Evolutionary conservation across 2,113 vertebrate species (phyloP).

Genomic region (Aythya baeri): DNA sequence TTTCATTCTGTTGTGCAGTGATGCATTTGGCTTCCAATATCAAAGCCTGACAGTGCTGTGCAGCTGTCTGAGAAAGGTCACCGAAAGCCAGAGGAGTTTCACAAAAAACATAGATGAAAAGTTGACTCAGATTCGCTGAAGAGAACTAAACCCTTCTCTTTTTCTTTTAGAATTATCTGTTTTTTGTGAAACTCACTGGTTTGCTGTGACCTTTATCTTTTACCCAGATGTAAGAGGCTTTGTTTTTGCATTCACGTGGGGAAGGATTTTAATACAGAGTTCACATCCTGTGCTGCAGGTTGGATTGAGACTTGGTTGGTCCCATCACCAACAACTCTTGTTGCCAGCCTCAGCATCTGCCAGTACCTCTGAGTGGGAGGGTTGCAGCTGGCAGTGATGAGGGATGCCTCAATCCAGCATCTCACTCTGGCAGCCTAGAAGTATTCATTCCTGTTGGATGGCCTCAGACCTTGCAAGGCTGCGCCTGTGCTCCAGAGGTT

Average conservation of each 20-base stretch:
- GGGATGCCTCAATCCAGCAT: not conserved
- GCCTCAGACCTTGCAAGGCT: not conserved
- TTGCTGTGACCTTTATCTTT: conserved; percentile 62
- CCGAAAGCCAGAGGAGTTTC: conserved; percentile 65
- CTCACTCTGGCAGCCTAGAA: not conserved
- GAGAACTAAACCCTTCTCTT: conserved; percentile 15
- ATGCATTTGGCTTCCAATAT: conserved; percentile 15
- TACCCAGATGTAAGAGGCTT: not conserved
- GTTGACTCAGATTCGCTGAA: conserved; percentile 69
- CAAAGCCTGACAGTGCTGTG: not conserved
- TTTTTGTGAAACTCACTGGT: conserved; percentile 61
- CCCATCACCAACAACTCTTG: not conserved
- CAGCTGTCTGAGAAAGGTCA: conserved; percentile 64
- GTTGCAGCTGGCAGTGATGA: not conserved
- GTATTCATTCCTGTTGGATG: not conserved
- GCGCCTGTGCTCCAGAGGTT: rapidly evolving
- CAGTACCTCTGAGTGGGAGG: not conserved
- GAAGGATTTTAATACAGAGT: not conserved
- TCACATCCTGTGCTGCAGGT: not conserved
- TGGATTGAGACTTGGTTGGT: not conserved
- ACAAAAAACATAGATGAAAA: conserved; percentile 72
- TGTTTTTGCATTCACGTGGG: not conserved
- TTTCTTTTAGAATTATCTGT: conserved; percentile 54
- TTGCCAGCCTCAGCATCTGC: not conserved
- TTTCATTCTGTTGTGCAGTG: not conserved